phyloP scores from a whole-genome alignment of 64 coral and sea anemone genomes.

The Catalaphyllia jardinei region DNA sequence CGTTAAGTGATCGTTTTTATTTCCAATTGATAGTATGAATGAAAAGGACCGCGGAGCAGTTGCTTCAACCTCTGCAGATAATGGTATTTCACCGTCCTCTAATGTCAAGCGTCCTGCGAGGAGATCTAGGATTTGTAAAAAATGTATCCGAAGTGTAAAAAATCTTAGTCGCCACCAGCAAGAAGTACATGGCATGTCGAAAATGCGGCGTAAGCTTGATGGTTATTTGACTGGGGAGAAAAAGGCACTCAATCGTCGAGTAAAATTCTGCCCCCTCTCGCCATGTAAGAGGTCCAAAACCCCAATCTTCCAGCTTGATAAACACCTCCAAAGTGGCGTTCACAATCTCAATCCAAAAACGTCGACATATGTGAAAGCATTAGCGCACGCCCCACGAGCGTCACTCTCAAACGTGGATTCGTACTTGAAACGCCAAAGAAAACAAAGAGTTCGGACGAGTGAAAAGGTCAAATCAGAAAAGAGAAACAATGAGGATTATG shows the following conservation, averaged over 20 bases:
- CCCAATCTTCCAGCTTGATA: conserved; percentile 48
- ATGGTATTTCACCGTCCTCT: conserved; percentile 37
- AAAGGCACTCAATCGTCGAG: conserved; percentile 37
- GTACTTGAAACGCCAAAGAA: conserved; percentile 19
- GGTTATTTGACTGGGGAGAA: conserved; percentile 38
- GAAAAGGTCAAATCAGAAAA: conserved; percentile 13
- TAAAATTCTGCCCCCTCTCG: conserved; percentile 60
- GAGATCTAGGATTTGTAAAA: conserved; percentile 30
- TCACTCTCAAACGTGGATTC: conserved; percentile 1
- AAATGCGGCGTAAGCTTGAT: conserved; percentile 47
- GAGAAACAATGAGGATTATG: conserved; percentile 29
- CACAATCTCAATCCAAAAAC: conserved; percentile 53
- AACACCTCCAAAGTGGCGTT: conserved; percentile 42
- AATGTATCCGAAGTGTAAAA: conserved; percentile 29
- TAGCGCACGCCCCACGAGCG: conserved; percentile 31
- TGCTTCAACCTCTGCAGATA: conserved; percentile 42
- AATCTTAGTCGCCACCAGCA: conserved; percentile 57
- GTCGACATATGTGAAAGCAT: conserved; percentile 11
- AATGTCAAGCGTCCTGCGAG: conserved; percentile 28
- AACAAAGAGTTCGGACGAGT: conserved; percentile 31
- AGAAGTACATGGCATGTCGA: conserved; percentile 49
- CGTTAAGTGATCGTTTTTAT: too few relatives aligned
- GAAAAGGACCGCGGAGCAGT: conserved; percentile 43
- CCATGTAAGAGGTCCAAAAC: conserved; percentile 46
- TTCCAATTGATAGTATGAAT: conserved; percentile 53